Base-by-base conservation (phyloP, 2,797 vertebrate species). In the Bradypodion ventrale region DNA sequence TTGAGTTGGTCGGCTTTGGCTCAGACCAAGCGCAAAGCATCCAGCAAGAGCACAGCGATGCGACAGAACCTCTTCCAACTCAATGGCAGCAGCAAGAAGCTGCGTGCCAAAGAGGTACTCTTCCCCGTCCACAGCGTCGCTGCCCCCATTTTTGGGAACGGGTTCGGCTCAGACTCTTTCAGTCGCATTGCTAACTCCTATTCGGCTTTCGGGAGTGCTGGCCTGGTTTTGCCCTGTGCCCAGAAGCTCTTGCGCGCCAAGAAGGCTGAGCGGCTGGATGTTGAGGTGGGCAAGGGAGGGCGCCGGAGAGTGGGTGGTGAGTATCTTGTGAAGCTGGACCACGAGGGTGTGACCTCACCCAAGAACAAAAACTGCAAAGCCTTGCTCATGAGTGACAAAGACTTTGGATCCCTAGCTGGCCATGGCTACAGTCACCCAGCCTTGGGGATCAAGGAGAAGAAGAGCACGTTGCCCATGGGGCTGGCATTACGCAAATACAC, bases 261-360 rank as follows among this genome's bases (percentile, higher is more conserved):
- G 88, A 96, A 95, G 35, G 94, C 92, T 0, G 96, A 96, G 81
- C 86, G 94, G 75, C 80, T 89, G 1, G 95, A 97, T 84, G 90
- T 85, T 0, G 96, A 96, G 65, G 74, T 90, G 82, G 89, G 93
- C 85, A 95, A 93, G 85, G 93, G 93, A 0, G 75, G 94, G n/a
- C 94, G 96, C 91, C 96, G 97, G 85, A 97, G 97, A 80, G 72
- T 89, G 0, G 94, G 94, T 0, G 0, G 94, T 0, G 98, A 98
- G 90, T 98, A 97, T 89, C 94, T 98, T 81, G 97, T 99, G 83
- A 99, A 99, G 94, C 96, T 99, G 80, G 98, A 99, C 96, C 98
- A 99, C 0, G 98, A 99, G 92, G 98, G 98, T 2, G 98, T 99
- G 90, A 99, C 97, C 0, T 99, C 98, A n/a, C 98, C 98, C 42